phyloP scores from a whole-genome alignment of 2,888 invertebrate genomes.

The Elmis aenea region DNA sequence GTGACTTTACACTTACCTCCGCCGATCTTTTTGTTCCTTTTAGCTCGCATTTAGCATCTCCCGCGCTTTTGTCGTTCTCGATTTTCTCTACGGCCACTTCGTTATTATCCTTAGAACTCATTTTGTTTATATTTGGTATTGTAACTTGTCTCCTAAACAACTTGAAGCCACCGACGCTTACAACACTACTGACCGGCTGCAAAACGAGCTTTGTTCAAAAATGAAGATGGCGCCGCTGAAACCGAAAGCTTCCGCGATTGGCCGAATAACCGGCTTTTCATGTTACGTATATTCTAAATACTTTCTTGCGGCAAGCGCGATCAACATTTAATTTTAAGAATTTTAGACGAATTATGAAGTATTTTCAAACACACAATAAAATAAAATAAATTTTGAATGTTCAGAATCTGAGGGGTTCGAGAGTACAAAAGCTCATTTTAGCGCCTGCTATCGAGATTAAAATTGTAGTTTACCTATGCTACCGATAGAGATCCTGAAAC shows the following conservation, averaged over 20 bases:
- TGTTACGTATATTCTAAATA: constrained; percentile 27
- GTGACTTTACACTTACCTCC: constrained; percentile 73
- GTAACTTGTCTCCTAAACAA: constrained; percentile 29
- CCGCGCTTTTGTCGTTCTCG: constrained; percentile 68
- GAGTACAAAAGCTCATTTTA: constrained; percentile 51
- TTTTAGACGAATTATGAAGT: constrained; percentile 4
- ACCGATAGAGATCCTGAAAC: constrained; percentile 32
- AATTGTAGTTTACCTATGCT: constrained; percentile 34
- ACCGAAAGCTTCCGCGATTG: constrained; percentile 48
- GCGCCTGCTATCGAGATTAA: constrained; percentile 36
- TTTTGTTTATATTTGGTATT: constrained; percentile 48
- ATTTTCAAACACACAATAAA: constrained; percentile 8
- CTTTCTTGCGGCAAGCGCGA: constrained; percentile 14
- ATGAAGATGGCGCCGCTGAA: constrained; percentile 76
- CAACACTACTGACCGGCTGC: constrained; percentile 67
- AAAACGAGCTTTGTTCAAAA: constrained; percentile 71
- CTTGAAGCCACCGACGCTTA: constrained; percentile 56
- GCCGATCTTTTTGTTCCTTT: constrained; percentile 85
- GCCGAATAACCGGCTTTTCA: constrained; percentile 41
- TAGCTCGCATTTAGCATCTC: constrained; percentile 73
- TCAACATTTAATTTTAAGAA: constrained; percentile 20
- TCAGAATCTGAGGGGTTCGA: constrained; percentile 61
- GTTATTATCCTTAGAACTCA: constrained; percentile 82
- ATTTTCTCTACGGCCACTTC: constrained; percentile 82
- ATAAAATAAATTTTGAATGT: constrained; percentile 42